phyloP scores from a whole-genome alignment of 2,113 vertebrate genomes.

The Periophthalmus modestus region DNA sequence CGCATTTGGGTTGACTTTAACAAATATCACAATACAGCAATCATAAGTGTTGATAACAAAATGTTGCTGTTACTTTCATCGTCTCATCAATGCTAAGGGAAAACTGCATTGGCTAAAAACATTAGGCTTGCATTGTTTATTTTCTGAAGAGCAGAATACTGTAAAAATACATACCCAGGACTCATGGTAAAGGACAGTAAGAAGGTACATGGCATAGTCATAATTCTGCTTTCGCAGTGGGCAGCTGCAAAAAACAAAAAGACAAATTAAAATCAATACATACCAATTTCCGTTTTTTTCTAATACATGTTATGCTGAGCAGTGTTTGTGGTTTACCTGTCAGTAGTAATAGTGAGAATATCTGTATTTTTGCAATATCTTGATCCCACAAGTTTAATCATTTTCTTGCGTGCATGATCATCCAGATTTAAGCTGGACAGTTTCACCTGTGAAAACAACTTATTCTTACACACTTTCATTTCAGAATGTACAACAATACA shows the following conservation, averaged over 20 bases:
- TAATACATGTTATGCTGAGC: background rate
- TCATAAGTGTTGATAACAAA: background rate
- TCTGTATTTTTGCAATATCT: slow-evolving; percentile 85
- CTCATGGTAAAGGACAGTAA: slow-evolving; percentile 96
- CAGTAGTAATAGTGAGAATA: slow-evolving; percentile 83
- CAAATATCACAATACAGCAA: background rate
- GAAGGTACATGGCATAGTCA: slow-evolving; percentile 90
- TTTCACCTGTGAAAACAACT: slow-evolving; percentile 78
- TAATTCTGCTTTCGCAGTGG: slow-evolving; percentile 90
- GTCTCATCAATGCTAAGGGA: background rate
- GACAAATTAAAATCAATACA: too few species aligned
- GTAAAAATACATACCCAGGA: slow-evolving; percentile 87
- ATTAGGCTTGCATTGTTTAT: too few species aligned
- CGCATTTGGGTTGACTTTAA: background rate
- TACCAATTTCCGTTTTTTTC: too few species aligned
- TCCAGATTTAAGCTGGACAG: slow-evolving; percentile 91
- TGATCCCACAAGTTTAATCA: slow-evolving; percentile 87
- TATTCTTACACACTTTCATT: background rate
- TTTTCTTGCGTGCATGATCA: slow-evolving; percentile 90
- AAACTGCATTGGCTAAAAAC: background rate
- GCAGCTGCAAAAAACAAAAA: slow-evolving; percentile 76
- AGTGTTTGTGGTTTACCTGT: slow-evolving; percentile 78
- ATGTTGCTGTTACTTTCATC: background rate
- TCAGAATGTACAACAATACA: background rate
- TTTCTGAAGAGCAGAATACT: background rate